Base-by-base conservation (phyloP, 2,113 vertebrate genomes). In the Chrysochloris asiatica region DNA sequence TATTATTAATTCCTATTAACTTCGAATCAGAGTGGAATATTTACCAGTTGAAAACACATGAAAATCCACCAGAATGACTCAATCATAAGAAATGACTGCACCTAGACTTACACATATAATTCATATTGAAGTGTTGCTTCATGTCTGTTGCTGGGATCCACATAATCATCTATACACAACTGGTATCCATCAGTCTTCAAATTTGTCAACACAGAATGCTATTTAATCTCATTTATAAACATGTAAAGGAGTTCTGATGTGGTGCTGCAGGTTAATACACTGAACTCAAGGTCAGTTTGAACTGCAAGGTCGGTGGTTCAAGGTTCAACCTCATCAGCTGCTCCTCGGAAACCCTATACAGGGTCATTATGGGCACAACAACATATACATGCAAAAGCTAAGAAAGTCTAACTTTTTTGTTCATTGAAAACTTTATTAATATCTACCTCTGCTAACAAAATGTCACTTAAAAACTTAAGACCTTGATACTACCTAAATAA, bases 1-100 rank as follows among this genome's bases (percentile, higher is more conserved):
- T 94, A 97, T 94, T 94, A 97, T 94, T 97, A 96, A 94, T 96
- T 96, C 76, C 93, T 96, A 92, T 95, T 96, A 95, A 95, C 95
- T 90, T 43, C 85, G 80, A 94, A 95, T 89, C 89, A 92, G 86
- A 94, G 95, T 63, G 93, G 77, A 8, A 24, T 41, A 28, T 0
- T 72, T 38, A 94, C 72, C 89, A 85, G 85, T 93, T 59, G 56
- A 26, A 24, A 59, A 24, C 24, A 54, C 3, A 59, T 87, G 63
- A 93, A 95, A 96, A 22, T 67, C 67, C 92, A 88, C 52, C 93
- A 93, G 71, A 77, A 86, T 94, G 89, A 94, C 85, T 96, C 92
- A n/a, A n/a, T 30, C 61, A 3, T 72, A 48, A 91, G 82, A 89
- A 89, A 93, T 72, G 67, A 88, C 88, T 71, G 10, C 72, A 52